Evolutionary conservation across 2,888 invertebrate genomes (phyloP).

Genomic region (Spilarctia lutea): DNA sequence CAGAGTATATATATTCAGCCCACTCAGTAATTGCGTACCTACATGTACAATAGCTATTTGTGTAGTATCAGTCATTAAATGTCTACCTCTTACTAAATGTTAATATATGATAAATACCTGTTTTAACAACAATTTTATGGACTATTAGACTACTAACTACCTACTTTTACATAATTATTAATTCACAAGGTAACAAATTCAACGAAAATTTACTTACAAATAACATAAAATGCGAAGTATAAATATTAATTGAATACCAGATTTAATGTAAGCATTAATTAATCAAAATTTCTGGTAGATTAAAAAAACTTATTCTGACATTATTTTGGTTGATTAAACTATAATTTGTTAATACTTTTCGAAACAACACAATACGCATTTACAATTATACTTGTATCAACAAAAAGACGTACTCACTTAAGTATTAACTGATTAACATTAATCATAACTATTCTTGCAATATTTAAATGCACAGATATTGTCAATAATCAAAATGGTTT

Average conservation of each 20-base stretch:
- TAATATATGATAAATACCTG: conserved; percentile 13
- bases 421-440: background rate
- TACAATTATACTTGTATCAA: background rate
- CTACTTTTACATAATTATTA: background rate
- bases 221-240: too few species aligned
- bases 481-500: too few species aligned
- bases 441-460: too few species aligned
- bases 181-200: background rate
- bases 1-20: background rate
- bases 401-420: background rate
- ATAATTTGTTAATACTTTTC: too few species aligned
- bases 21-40: background rate
- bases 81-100: background rate
- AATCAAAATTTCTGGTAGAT: background rate
- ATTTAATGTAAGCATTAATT: background rate
- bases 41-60: background rate
- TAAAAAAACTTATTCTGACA: background rate
- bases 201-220: too few species aligned
- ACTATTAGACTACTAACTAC: conserved; percentile 1
- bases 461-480: too few species aligned
- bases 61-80: conserved; percentile 7
- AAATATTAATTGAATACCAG: background rate
- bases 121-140: background rate
- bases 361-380: background rate
- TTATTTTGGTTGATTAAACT: too few species aligned